Conservation (phyloP, 1,140 invertebrate genomes). For the Solenopsis invicta region DNA sequence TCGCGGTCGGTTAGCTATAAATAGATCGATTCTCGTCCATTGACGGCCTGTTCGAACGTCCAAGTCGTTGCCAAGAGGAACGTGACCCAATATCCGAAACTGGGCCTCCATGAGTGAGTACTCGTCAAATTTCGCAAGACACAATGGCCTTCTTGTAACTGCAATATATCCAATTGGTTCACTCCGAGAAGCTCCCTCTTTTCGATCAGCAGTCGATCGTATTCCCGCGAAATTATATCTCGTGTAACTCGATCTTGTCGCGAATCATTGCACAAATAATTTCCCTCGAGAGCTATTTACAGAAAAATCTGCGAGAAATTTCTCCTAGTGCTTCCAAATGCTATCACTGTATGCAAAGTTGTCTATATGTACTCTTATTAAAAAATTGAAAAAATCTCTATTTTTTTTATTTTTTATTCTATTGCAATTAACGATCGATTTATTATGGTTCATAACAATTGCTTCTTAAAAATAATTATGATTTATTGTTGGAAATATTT, state of each 20-base stretch:
- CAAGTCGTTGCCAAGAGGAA: conserved; percentile 58
- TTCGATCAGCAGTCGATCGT: background rate
- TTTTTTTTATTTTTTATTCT: no score
- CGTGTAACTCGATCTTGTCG: conserved; percentile 45
- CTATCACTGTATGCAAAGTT: background rate
- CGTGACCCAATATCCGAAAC: conserved; percentile 65
- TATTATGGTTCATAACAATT: no score
- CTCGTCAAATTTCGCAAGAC: conserved; percentile 48
- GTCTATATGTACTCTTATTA: no score
- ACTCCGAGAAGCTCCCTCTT: background rate
- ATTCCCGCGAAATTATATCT: background rate
- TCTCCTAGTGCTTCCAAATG: background rate
- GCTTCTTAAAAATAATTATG: no score
- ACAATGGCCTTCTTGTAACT: conserved; percentile 48
- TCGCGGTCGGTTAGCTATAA: conserved; percentile 47
- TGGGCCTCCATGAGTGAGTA: background rate
- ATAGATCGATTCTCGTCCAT: conserved; percentile 67
- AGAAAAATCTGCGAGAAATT: background rate
- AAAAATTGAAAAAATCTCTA: no score
- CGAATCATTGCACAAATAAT: conserved; percentile 35
- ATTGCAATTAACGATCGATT: no score
- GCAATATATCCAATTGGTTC: background rate
- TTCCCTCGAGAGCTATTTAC: conserved; percentile 10
- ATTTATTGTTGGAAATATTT: no score
- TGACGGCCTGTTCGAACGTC: conserved; percentile 25